phyloP scores from a whole-genome alignment of 1,140 invertebrate genomes.

The Protaetia brevitarsis region DNA sequence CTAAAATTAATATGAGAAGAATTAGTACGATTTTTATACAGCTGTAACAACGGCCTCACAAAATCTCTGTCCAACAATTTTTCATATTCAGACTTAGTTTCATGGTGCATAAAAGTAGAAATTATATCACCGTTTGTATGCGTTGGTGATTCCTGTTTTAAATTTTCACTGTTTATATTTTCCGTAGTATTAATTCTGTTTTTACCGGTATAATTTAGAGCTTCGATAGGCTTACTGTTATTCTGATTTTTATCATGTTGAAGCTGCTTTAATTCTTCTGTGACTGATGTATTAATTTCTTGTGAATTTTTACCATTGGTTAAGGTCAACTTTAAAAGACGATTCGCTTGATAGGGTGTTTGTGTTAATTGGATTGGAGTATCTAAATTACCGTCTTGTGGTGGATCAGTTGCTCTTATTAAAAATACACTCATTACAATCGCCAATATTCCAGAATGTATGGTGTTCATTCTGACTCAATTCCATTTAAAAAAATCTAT shows the following conservation, averaged over 20 bases:
- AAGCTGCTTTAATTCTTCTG: background rate
- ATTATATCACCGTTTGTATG: background rate
- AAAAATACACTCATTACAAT: slow-evolving; percentile 46
- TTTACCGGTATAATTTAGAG: slow-evolving; percentile 24
- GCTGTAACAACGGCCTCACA: slow-evolving; percentile 40
- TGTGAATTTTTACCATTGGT: background rate
- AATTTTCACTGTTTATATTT: background rate
- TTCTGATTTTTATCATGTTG: slow-evolving; percentile 18
- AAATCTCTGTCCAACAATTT: slow-evolving; percentile 44
- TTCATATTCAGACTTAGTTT: slow-evolving; percentile 40
- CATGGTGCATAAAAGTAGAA: slow-evolving; percentile 33
- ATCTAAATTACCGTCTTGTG: slow-evolving; percentile 34
- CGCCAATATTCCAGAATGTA: slow-evolving; percentile 45
- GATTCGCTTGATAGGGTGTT: background rate
- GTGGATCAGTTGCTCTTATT: slow-evolving; percentile 47
- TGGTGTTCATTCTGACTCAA: slow-evolving; percentile 45
- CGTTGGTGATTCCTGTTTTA: background rate
- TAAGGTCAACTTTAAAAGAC: background rate
- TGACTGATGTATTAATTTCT: background rate
- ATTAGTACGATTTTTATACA: slow-evolving; percentile 34
- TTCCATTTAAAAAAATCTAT: slow-evolving; percentile 41
- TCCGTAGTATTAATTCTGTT: background rate
- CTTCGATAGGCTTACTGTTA: slow-evolving; percentile 28
- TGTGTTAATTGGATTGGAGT: slow-evolving; percentile 26
- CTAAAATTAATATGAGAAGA: background rate